These are phyloP conservation scores for Excalfactoria chinensis DNA, from an alignment of 2,113 vertebrate genomes.

Conservation along the genomic window DNA sequence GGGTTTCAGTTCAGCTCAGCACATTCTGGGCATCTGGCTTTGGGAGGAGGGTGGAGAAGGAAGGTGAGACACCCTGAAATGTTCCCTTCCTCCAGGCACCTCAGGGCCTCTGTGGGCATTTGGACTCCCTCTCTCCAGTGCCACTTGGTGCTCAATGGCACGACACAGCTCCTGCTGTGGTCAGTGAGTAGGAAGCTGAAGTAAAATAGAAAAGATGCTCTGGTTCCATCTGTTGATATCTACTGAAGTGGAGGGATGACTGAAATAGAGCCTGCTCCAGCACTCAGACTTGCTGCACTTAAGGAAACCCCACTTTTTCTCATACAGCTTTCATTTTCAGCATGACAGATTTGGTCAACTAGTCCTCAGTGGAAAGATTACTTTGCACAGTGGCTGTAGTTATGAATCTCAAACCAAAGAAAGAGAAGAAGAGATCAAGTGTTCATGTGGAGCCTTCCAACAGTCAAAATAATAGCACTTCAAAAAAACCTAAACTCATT, in stretches of 20 bases:
- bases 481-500: neutral
- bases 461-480: neutral
- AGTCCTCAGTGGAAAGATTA: neutral
- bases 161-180: accelerated
- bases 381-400: neutral
- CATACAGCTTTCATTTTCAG: neutral
- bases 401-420: neutral
- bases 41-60: neutral
- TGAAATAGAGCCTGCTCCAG: neutral
- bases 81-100: accelerated
- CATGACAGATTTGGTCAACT: neutral
- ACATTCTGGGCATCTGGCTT: accelerated
- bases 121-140: neutral
- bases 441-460: neutral
- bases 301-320: neutral
- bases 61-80: neutral
- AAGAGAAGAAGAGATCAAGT: neutral
- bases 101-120: neutral
- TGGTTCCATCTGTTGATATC: accelerated
- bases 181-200: neutral
- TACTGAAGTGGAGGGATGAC: neutral
- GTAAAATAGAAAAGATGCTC: neutral
- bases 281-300: neutral
- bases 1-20: neutral
- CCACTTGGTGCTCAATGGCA: accelerated